Base-by-base conservation (phyloP, 1,140 invertebrate genomes). In the Zaprionus nigranus region DNA sequence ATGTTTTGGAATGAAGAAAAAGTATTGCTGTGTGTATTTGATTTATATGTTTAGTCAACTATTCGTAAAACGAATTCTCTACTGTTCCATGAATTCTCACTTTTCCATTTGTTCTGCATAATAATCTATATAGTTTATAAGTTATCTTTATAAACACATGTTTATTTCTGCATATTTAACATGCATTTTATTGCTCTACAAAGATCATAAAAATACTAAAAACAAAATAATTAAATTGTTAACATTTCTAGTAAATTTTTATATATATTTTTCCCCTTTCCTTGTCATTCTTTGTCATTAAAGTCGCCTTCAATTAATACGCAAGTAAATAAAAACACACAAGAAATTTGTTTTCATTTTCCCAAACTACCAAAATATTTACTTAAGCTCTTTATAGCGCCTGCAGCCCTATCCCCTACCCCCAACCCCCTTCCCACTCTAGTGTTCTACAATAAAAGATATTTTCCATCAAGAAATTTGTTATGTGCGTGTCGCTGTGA, bases 391-490 rank as follows among this genome's bases (percentile, higher is more conserved):
- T 60, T 59, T 60, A 67, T 43, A 36, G 71, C 57, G 28, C 26
- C 51, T 66, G 7, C 12, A 62, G 46, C 28, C 30, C 46, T 15
- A n/a, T n/a, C 3, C 17, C 2, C n/a, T 9, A 3, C 15, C 2
- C 15, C 2, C 34, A 6, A 22, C 22, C 9, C 30, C 30, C 30
- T 9, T 34, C 30, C 13, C 15, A 17, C 20, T 17, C 2, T 5
- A 26, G n/a, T n/a, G 15, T 36, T 22, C n/a, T 43, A 11, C 30
- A 30, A 62, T 43, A 56, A 62, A 61, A 36, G 30, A 30, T 22
- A 69, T 40, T 70, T 75, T 56, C 26, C 36, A 75, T 62, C 67
- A 66, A 65, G 22, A 36, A 65, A 71, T 70, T 75, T 65, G 72
- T 62, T 75, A 30, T 75, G 65, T 69, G 40, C 40, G 54, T 75